Percentiles rank a stretch among this genome's conserved stretches.
These are phyloP conservation scores for Atractosteus spatula DNA, from an alignment of 2,113 vertebrate genomes.

Conservation along the genomic window DNA sequence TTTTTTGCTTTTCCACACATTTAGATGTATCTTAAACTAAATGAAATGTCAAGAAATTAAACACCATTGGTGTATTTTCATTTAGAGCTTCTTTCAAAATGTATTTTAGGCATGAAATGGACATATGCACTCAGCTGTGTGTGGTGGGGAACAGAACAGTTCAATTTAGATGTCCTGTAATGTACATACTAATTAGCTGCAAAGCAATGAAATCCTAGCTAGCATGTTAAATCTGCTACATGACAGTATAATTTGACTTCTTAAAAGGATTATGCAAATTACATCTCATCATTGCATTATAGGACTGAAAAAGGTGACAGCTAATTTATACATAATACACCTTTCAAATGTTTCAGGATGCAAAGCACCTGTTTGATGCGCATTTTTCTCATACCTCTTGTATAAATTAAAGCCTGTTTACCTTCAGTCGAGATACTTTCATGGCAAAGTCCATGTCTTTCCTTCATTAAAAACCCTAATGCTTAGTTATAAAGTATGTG, in stretches of 20 bases:
- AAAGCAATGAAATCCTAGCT: constrained; percentile 85
- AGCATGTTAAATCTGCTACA: constrained; percentile 96
- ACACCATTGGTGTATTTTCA: neutral
- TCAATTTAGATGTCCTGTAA: constrained; percentile 84
- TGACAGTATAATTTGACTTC: constrained; percentile 96
- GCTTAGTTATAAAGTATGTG: no score
- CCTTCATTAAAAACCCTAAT: constrained; percentile 23
- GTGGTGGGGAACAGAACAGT: constrained; percentile 34
- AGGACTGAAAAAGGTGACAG: constrained; percentile 90
- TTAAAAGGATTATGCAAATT: constrained; percentile 96
- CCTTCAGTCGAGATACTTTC: constrained; percentile 44
- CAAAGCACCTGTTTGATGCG: constrained; percentile 81
- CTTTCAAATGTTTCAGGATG: constrained; percentile 86
- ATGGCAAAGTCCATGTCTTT: constrained; percentile 20
- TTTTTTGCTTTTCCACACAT: neutral
- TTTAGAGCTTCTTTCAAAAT: neutral
- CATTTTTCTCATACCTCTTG: constrained; percentile 44
- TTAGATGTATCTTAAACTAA: constrained; percentile 2
- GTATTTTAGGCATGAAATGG: constrained; percentile 28
- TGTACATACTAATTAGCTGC: constrained; percentile 90
- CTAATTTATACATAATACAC: constrained; percentile 94
- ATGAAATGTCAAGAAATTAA: neutral
- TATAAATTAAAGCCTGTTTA: constrained; percentile 42
- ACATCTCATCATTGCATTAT: constrained; percentile 88
- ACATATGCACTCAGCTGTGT: constrained; percentile 36